These are phyloP conservation scores for Drosophila pandora DNA, from an alignment of 1,140 invertebrate genomes.

Conservation along the genomic window DNA sequence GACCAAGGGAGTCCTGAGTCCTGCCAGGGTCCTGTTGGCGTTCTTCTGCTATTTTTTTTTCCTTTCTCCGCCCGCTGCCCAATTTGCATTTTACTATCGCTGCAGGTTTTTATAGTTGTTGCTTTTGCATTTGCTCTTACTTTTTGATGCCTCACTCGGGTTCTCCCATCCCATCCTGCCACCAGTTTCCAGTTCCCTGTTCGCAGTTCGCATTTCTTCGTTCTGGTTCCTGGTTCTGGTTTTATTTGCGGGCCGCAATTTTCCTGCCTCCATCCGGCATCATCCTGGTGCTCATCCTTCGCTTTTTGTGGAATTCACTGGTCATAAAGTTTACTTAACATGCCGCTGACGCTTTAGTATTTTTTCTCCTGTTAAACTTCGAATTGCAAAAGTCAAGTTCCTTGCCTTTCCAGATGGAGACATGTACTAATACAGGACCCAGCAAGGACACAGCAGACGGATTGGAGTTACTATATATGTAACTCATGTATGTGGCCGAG, in stretches of 20 bases:
- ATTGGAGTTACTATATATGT: not conserved
- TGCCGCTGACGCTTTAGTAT: constrained; percentile 63
- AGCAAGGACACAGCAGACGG: constrained; percentile 13
- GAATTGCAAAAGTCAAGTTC: constrained; percentile 78
- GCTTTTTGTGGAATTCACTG: constrained; percentile 44
- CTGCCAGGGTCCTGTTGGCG: constrained; percentile 21
- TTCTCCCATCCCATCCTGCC: not conserved
- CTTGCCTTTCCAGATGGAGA: constrained; percentile 66
- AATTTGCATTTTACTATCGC: constrained; percentile 81
- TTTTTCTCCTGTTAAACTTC: constrained; percentile 63
- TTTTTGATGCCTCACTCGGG: constrained; percentile 78
- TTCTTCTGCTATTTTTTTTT: constrained; percentile 4
- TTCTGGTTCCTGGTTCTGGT: constrained; percentile 65
- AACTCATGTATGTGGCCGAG: not conserved
- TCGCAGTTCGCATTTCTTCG: constrained; percentile 5
- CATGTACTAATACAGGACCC: constrained; percentile 19
- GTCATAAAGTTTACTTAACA: constrained; percentile 82
- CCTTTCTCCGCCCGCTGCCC: constrained; percentile 27
- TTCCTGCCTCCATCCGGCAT: constrained; percentile 31
- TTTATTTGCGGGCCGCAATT: constrained; percentile 76
- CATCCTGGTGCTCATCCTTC: constrained; percentile 9
- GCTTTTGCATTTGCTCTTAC: constrained; percentile 59
- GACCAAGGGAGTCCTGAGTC: constrained; percentile 48
- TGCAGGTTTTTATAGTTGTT: constrained; percentile 79
- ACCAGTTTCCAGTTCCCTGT: not conserved